These are phyloP conservation scores for Drosophila trichaetosa DNA, from an alignment of 2,888 invertebrate genomes.

Conservation along the genomic window DNA sequence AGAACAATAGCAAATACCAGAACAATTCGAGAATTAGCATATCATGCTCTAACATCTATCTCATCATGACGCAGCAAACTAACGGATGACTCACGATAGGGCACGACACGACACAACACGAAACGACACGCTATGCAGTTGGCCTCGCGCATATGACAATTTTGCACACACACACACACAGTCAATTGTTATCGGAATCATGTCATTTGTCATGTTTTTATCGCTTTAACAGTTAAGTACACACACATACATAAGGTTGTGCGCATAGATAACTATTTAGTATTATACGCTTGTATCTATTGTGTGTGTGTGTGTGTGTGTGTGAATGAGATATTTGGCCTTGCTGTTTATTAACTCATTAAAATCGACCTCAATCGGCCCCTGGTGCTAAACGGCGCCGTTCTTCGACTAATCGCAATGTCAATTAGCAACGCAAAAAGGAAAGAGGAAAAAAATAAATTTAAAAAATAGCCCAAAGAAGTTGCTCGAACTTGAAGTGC, in stretches of 20 bases:
- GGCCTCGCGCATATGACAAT: constrained; percentile 38
- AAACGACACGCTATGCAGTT: constrained; percentile 7
- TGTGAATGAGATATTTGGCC: constrained; percentile 25
- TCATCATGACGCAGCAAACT: constrained; percentile 49
- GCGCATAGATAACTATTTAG: constrained; percentile 19
- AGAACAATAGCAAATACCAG: constrained; percentile 4
- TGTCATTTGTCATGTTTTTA: constrained; percentile 32
- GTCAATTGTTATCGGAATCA: constrained; percentile 47
- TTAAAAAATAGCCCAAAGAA: not conserved
- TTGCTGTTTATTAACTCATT: constrained; percentile 40
- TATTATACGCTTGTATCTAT: constrained; percentile 18
- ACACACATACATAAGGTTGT: constrained; percentile 2
- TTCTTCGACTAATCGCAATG: constrained; percentile 32
- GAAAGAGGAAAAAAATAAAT: not conserved
- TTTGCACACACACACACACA: constrained; percentile 32
- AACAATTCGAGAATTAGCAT: constrained; percentile 46
- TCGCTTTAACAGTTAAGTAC: constrained; percentile 15
- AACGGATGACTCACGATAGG: constrained; percentile 44
- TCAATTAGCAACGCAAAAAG: constrained; percentile 27
- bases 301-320: constrained; percentile 9
- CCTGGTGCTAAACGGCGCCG: constrained; percentile 1
- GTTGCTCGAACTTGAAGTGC: constrained; percentile 6
- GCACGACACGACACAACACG: constrained; percentile 25
- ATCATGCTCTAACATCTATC: constrained; percentile 32
- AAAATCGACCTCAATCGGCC: constrained; percentile 31